Conservation (phyloP, 92 coral and sea anemone species). For the Muricea muricata region DNA sequence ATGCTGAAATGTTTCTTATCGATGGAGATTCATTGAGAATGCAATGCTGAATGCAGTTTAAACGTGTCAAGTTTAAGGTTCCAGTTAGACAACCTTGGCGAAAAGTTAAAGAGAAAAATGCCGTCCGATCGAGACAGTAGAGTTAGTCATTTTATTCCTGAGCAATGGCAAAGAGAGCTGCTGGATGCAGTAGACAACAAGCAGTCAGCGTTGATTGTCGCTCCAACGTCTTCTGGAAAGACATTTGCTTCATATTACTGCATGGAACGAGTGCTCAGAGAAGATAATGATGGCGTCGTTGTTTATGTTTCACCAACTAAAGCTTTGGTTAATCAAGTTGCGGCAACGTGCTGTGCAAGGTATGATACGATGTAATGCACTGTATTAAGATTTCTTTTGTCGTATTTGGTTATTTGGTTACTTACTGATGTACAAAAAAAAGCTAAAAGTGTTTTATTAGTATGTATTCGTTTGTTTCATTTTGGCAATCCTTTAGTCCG, state of each 20-base stretch:
- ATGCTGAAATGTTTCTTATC: constrained; percentile 75
- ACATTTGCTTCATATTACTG: constrained; percentile 80
- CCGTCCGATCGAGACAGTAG: constrained; percentile 69
- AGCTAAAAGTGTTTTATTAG: too few species aligned
- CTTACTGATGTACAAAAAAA: too few species aligned
- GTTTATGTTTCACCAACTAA: constrained; percentile 85
- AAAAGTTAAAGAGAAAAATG: constrained; percentile 67
- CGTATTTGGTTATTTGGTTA: too few species aligned
- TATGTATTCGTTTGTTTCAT: too few species aligned
- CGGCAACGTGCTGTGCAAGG: constrained; percentile 74
- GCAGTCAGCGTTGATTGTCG: constrained; percentile 78
- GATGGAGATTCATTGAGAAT: constrained; percentile 80
- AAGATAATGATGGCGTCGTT: constrained; percentile 71
- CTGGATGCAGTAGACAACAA: constrained; percentile 76
- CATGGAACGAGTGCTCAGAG: constrained; percentile 75
- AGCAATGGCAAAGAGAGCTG: constrained; percentile 78
- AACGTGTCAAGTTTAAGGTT: constrained; percentile 69
- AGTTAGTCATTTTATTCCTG: constrained; percentile 76
- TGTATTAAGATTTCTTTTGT: too few species aligned
- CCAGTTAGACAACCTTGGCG: constrained; percentile 75
- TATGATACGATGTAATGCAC: too few species aligned
- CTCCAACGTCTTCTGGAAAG: constrained; percentile 83
- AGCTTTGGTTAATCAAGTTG: constrained; percentile 82
- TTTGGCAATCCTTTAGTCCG: too few species aligned
- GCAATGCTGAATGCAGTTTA: constrained; percentile 56